phyloP scores from a whole-genome alignment of 1,140 invertebrate genomes.

The Papilio helenus region DNA sequence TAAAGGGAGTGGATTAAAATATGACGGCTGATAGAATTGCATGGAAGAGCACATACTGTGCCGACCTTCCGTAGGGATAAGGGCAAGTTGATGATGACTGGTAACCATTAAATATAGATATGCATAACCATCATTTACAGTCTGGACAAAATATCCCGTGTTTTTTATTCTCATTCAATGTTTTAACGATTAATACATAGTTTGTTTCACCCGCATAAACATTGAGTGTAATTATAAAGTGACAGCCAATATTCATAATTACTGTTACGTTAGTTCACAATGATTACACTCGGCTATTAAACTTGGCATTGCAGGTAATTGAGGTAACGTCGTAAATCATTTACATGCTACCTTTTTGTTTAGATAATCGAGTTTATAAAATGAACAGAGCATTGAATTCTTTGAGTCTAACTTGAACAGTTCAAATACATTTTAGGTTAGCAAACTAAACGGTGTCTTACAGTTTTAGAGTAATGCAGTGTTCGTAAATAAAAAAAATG shows the following conservation, averaged over 20 bases:
- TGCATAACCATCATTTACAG: too few species aligned
- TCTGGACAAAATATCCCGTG: too few species aligned
- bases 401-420: background rate
- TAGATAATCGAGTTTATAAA: background rate
- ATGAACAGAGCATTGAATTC: background rate
- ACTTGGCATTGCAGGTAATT: slow-evolving; percentile 10
- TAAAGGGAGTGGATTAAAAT: too few species aligned
- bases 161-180: background rate
- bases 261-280: slow-evolving; percentile 12
- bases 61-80: too few species aligned
- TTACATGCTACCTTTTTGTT: background rate
- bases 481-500: too few species aligned
- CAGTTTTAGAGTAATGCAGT: too few species aligned
- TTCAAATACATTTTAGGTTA: too few species aligned
- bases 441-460: too few species aligned
- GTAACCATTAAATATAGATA: too few species aligned
- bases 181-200: background rate
- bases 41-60: too few species aligned
- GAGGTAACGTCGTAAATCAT: slow-evolving; percentile 16
- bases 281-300: background rate
- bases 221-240: background rate
- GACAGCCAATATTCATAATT: slow-evolving; percentile 10
- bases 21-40: too few species aligned
- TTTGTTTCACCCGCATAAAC: background rate
- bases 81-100: too few species aligned